phyloP scores from a whole-genome alignment of 2,888 invertebrate genomes.

The Rhagophthalmus giganteus region DNA sequence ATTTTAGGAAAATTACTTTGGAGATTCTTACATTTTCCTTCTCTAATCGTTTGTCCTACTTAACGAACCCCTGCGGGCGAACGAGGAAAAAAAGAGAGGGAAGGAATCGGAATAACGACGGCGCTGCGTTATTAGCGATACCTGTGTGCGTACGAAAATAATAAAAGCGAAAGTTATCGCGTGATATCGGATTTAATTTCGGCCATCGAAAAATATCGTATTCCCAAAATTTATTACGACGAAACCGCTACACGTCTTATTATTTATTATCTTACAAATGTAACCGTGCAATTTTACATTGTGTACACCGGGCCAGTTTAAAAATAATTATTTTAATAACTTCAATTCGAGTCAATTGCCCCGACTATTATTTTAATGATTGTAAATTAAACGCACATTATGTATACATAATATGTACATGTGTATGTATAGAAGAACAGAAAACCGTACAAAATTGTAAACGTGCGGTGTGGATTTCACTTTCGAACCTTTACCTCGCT shows the following conservation, averaged over 20 bases:
- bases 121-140: no score
- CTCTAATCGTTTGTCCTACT: constrained; percentile 15
- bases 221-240: constrained; percentile 1
- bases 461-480: no score
- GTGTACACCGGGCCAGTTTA: constrained; percentile 27
- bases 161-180: constrained; percentile 20
- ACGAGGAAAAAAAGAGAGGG: no score
- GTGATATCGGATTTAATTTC: constrained; percentile 21
- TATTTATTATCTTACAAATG: no score
- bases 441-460: constrained; percentile 5
- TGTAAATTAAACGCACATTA: constrained; percentile 37
- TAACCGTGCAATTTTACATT: constrained; percentile 33
- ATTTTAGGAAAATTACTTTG: constrained; percentile 53
- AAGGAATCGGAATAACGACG: constrained; percentile 7
- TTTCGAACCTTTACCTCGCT: neutral
- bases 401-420: no score
- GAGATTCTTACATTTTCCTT: constrained; percentile 31
- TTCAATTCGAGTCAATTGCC: constrained; percentile 47
- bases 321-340: constrained; percentile 46
- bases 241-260: constrained; percentile 1
- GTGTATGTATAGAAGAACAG: constrained; percentile 12
- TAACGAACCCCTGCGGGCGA: no score
- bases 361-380: constrained; percentile 44
- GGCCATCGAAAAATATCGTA: no score
- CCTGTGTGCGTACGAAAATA: constrained; percentile 13